phyloP scores from a whole-genome alignment of 2,797 vertebrate genomes.

The Silurus lanzhouensis region DNA sequence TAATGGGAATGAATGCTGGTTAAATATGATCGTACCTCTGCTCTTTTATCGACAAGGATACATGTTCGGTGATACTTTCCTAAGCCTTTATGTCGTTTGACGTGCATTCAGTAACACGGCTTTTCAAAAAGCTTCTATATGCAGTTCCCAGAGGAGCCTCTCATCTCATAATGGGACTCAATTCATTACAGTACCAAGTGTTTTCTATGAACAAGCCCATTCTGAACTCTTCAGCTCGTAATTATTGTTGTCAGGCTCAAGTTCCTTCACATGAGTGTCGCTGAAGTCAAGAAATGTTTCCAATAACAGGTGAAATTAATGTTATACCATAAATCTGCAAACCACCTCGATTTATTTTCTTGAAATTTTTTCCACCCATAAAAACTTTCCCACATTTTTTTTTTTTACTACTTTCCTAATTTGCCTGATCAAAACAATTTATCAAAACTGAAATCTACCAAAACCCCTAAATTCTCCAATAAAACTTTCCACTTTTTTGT shows the following conservation, averaged over 20 bases:
- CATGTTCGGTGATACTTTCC: constrained; percentile 71
- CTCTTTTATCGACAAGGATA: constrained; percentile 70
- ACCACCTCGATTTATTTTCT: too few species aligned
- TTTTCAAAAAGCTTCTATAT: constrained; percentile 69
- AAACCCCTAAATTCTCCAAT: too few species aligned
- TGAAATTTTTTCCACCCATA: too few species aligned
- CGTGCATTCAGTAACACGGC: constrained; percentile 71
- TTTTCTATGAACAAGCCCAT: constrained; percentile 63
- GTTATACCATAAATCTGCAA: too few species aligned
- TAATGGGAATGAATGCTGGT: constrained; percentile 72
- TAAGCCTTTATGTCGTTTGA: constrained; percentile 71
- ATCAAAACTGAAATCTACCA: too few species aligned
- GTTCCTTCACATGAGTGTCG: constrained; percentile 55
- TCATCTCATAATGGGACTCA: constrained; percentile 63
- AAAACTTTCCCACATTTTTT: too few species aligned
- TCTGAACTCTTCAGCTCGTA: constrained; percentile 63
- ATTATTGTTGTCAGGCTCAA: constrained; percentile 61
- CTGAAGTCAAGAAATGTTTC: not conserved
- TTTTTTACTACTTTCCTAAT: too few species aligned
- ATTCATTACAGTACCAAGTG: constrained; percentile 72
- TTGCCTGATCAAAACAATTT: too few species aligned
- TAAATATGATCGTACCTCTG: constrained; percentile 77
- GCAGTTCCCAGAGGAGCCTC: constrained; percentile 65
- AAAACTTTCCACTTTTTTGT: too few species aligned
- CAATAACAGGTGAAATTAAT: not conserved